Percentiles rank a stretch among this genome's conserved stretches.
Conservation (phyloP, 2,888 invertebrate genomes). For the Cyaniris semiargus region DNA sequence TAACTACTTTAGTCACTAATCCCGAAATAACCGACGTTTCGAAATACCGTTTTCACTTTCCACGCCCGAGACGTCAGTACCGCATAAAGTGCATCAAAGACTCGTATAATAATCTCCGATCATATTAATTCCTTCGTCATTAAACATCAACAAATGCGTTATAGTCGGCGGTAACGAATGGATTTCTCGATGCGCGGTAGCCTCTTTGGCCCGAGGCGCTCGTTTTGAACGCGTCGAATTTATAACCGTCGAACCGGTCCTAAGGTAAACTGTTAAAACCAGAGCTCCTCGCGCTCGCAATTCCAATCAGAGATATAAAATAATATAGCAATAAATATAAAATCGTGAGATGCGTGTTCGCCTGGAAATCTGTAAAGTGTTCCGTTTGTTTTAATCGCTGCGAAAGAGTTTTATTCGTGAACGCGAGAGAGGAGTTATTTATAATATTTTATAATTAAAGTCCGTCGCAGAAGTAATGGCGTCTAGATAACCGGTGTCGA, state of each 20-base stretch:
- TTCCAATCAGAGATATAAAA: slow-evolving; percentile 57
- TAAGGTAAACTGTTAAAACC: slow-evolving; percentile 70
- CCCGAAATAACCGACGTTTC: slow-evolving; percentile 62
- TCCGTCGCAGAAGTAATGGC: slow-evolving; percentile 53
- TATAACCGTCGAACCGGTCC: slow-evolving; percentile 62
- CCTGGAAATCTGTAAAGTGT: slow-evolving; percentile 57
- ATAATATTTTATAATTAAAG: slow-evolving; percentile 53
- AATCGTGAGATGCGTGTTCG: slow-evolving; percentile 57
- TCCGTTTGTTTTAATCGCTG: slow-evolving; percentile 50
- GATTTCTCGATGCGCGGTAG: slow-evolving; percentile 60
- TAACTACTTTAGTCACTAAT: slow-evolving; percentile 61
- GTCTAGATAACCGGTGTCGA: slow-evolving; percentile 69
- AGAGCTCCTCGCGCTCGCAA: slow-evolving; percentile 65
- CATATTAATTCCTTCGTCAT: slow-evolving; percentile 45
- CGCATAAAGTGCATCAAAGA: slow-evolving; percentile 40
- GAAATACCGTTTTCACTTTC: slow-evolving; percentile 36
- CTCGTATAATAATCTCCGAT: slow-evolving; percentile 35
- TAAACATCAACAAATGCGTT: slow-evolving; percentile 51
- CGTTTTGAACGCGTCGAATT: slow-evolving; percentile 63
- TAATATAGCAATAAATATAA: slow-evolving; percentile 68
- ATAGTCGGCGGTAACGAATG: slow-evolving; percentile 63
- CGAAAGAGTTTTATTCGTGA: not conserved
- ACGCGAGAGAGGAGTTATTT: slow-evolving; percentile 8
- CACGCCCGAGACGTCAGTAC: slow-evolving; percentile 35
- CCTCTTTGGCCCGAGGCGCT: slow-evolving; percentile 58